Conservation (phyloP, 2,888 invertebrate genomes). For the Stenotaenia linearis region DNA sequence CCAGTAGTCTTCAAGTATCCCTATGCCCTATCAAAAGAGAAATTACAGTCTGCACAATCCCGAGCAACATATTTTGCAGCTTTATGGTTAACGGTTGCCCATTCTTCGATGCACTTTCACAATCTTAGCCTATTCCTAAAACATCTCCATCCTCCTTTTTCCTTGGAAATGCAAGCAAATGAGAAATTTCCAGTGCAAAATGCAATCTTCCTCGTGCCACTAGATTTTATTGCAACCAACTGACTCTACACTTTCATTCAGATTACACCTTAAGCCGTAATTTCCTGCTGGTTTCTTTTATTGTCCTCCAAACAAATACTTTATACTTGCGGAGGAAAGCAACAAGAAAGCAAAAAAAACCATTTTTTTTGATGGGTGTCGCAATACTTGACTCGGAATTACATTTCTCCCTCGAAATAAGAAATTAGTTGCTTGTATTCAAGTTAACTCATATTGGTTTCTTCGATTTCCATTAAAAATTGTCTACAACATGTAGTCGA, state of each 20-base stretch:
- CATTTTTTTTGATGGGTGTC: not conserved
- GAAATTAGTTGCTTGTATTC: too few species aligned
- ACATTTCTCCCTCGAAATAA: not conserved
- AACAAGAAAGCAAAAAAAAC: not conserved
- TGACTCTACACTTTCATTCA: slow-evolving; percentile 24
- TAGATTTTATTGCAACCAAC: slow-evolving; percentile 24
- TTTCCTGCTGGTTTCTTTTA: slow-evolving; percentile 26
- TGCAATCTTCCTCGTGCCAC: slow-evolving; percentile 18
- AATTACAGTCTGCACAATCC: not conserved
- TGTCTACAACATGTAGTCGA: too few species aligned
- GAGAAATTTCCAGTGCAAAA: slow-evolving; percentile 19
- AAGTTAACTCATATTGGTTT: too few species aligned
- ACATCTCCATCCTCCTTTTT: not conserved
- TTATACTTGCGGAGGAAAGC: not conserved
- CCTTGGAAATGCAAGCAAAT: not conserved
- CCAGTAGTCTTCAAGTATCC: too few species aligned
- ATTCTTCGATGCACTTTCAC: not conserved
- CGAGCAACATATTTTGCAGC: not conserved
- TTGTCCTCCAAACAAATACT: slow-evolving; percentile 26
- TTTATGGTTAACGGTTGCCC: not conserved
- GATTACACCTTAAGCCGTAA: slow-evolving; percentile 23
- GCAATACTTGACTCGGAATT: not conserved
- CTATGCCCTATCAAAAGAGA: too few species aligned
- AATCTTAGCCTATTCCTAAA: not conserved
- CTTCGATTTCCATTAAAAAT: too few species aligned